Evolutionary conservation across 2,888 invertebrate species (phyloP).

Genomic region (Latrodectus hesperus): DNA sequence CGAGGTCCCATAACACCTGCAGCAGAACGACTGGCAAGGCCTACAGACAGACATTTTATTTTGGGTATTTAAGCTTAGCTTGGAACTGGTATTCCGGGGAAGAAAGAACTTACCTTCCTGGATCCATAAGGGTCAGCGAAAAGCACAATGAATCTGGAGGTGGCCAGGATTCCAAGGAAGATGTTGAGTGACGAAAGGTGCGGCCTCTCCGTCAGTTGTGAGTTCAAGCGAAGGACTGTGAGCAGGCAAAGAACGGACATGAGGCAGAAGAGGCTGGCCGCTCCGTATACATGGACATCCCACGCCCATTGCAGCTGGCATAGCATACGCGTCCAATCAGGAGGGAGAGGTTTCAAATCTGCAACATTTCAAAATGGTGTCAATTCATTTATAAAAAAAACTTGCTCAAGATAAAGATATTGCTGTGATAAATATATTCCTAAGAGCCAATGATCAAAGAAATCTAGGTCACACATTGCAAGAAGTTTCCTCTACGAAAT

Average conservation of each 20-base stretch:
- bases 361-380: too few relatives aligned
- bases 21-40: constrained; percentile 76
- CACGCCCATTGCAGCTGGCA: constrained; percentile 77
- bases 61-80: background rate
- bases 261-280: constrained; percentile 78
- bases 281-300: constrained; percentile 78
- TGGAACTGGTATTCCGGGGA: background rate
- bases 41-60: constrained; percentile 5
- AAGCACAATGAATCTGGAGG: constrained; percentile 77
- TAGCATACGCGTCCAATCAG: constrained; percentile 74
- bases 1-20: constrained; percentile 78
- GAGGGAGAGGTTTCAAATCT: constrained; percentile 63
- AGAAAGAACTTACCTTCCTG: constrained; percentile 75
- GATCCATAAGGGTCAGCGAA: constrained; percentile 80
- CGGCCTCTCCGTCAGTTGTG: constrained; percentile 78
- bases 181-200: constrained; percentile 79
- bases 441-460: too few relatives aligned
- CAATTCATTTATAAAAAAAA: too few relatives aligned
- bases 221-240: constrained; percentile 78
- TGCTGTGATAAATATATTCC: too few relatives aligned
- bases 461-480: too few relatives aligned
- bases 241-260: constrained; percentile 79
- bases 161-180: constrained; percentile 78
- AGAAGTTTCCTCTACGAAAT: too few relatives aligned
- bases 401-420: too few relatives aligned